A percentile compares a stretch with the other conserved stretches of the same genome.
Conservation (phyloP, 2,888 invertebrate species). For the Spisula subtruncata region DNA sequence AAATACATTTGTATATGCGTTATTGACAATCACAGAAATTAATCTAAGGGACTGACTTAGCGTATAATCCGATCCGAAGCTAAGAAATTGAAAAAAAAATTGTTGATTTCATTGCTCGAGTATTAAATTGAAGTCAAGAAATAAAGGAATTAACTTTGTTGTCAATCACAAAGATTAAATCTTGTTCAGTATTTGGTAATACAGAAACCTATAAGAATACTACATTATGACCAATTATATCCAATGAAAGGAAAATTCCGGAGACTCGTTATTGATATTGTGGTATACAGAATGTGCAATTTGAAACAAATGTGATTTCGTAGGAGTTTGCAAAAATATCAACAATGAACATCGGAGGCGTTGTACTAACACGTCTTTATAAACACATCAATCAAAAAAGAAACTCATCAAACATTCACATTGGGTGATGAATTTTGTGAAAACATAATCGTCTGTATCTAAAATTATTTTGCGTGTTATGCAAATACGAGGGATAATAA, state of each 20-base stretch:
- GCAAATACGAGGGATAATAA: too few relatives aligned
- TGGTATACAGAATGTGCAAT: too few relatives aligned
- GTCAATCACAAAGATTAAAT: constrained; percentile 1
- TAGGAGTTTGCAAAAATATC: too few relatives aligned
- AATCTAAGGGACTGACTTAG: not conserved
- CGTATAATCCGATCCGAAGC: not conserved
- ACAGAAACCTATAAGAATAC: not conserved
- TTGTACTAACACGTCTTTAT: too few relatives aligned
- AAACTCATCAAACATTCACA: too few relatives aligned
- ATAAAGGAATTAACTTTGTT: not conserved
- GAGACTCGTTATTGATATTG: not conserved
- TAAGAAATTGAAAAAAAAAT: not conserved
- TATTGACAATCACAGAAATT: not conserved
- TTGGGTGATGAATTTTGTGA: too few relatives aligned
- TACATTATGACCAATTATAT: not conserved
- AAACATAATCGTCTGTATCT: too few relatives aligned
- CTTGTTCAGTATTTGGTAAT: constrained; percentile 8
- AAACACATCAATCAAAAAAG: too few relatives aligned
- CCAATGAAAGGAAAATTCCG: not conserved
- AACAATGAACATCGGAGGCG: too few relatives aligned
- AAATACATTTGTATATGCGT: too few relatives aligned
- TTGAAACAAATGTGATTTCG: too few relatives aligned
- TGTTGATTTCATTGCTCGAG: not conserved
- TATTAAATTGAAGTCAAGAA: not conserved
- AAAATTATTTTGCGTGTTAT: too few relatives aligned